Base-by-base conservation (phyloP, 2,888 invertebrate species). In the Zaprionus obscuricornis region DNA sequence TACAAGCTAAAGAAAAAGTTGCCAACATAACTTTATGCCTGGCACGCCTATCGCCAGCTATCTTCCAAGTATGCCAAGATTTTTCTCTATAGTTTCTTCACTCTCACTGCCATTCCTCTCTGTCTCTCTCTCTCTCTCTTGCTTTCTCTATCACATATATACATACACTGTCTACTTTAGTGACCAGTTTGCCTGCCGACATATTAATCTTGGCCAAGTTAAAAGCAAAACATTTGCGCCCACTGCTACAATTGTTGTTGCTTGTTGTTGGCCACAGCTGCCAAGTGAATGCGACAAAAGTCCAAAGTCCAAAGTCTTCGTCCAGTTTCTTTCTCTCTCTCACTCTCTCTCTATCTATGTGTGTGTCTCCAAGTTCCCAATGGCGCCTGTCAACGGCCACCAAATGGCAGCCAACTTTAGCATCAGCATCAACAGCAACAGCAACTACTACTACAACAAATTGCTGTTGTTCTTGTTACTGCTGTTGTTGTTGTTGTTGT, bases 221-320 rank as follows among this genome's bases (percentile, higher is more conserved):
- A 59, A 74, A 81, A 77, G 72, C 74, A 69, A 82, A 69, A 62
- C 66, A 72, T 66, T 74, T 66, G 66, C 62, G 68, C 64, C 60
- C 81, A 79, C 66, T 74, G 74, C 39, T 55, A 37, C 37, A 29
- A 13, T 33, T 31, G 36, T 11, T 58, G 45, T 22, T 51, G 26
- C n/a, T 33, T 66, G 26, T 11, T 45, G 13, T 31, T 66, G 78
- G 74, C 56, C 78, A 66, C 82, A 82, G 72, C 78, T 77, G 78
- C 82, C 77, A 82, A 76, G n/a, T n/a, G 65, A 69, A 50, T 63
- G 42, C 69, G 52, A 54, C 58, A 54, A 57, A 58, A 63, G 57
- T 58, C 66, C 45, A 42, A 56, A 63, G 75, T 62, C 74, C 50
- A 50, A 54, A 59, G 22, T 7, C 22, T 4, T 22, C 5, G 22